Percentiles rank a stretch among this genome's conserved stretches.
These are phyloP conservation scores for Leucoma salicis DNA, from an alignment of 2,888 invertebrate species.

Conservation along the genomic window DNA sequence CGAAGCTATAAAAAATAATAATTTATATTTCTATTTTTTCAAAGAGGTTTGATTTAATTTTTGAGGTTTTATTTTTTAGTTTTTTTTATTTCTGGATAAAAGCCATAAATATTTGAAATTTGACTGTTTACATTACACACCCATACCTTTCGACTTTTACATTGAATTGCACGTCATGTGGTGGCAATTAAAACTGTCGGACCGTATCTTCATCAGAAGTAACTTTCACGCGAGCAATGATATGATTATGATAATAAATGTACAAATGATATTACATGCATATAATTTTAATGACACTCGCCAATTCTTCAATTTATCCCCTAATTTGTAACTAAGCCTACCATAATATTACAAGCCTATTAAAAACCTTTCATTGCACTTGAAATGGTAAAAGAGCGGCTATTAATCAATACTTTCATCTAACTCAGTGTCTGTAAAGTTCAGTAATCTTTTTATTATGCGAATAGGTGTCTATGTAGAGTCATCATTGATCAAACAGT, in stretches of 20 bases:
- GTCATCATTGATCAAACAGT: conserved; percentile 18
- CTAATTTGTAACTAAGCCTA: conserved; percentile 5
- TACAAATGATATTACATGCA: conserved; percentile 6
- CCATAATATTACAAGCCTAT: conserved; percentile 12
- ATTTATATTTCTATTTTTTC: no score
- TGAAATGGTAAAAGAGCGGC: conserved; percentile 11
- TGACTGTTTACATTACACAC: background rate
- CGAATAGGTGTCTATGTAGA: conserved; percentile 17
- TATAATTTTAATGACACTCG: conserved; percentile 10
- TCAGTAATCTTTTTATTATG: conserved; percentile 31
- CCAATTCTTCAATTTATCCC: conserved; percentile 6
- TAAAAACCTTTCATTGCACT: conserved; percentile 15
- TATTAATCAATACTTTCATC: conserved; percentile 34
- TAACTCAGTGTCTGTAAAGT: conserved; percentile 29
- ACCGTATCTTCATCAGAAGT: background rate
- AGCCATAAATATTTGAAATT: no score
- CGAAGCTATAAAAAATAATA: no score
- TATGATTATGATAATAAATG: conserved; percentile 7
- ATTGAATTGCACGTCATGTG: background rate
- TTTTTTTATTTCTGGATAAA: no score
- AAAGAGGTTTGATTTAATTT: no score
- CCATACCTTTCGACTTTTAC: background rate
- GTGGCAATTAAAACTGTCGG: background rate
- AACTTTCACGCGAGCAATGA: conserved; percentile 11
- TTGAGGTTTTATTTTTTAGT: no score